Base-by-base conservation (phyloP, 2,888 invertebrate species). In the Synergus japonicus region DNA sequence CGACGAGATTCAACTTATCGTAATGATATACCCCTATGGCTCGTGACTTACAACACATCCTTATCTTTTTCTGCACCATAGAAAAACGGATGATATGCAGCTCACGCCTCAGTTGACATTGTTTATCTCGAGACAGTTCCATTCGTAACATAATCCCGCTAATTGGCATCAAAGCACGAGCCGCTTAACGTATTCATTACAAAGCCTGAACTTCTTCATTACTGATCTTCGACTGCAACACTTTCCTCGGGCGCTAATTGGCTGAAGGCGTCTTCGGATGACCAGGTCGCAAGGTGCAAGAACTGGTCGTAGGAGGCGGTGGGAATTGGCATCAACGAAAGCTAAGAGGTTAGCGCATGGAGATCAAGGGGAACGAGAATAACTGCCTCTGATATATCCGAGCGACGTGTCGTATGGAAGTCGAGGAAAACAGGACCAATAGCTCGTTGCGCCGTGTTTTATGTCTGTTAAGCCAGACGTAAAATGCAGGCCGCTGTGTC, bases 391-490 rank as follows among this genome's bases (percentile, higher is more conserved):
- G 29, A 64, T 64, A 64, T 37, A 64, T 64, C 49, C 13, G 49
- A 49, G 54, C 54, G n/a, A 54, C 54, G 54, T 54, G 54, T 64
- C 37, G 44, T 66, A 44, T 67, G 18, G 5, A 69, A 69, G 69
- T 69, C 46, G 46, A 69, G 15, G 49, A 83, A 82, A 83, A 83
- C 81, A 83, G 80, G 78, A 80, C 81, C 80, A 80, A 82, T 83
- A 82, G 82, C 80, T 83, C 78, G 80, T 79, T 83, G 81, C 77
- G 78, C 77, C 78, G 77, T 78, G 82, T 83, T 83, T 81, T 82
- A 82, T 83, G 79, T 82, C 82, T 81, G 81, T 80, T 76, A 77
- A 82, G 79, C 81, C 78, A 83, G 82, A 81, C 83, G 81, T 83
- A 82, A 83, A 83, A 83, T 79, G 83, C 81, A 80, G 77, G 58